A percentile compares a stretch with the other conserved stretches of the same genome.
Conservation (phyloP, 30 jellyfish, hydroid and myxozoan genomes). For the Mastigias papua region DNA sequence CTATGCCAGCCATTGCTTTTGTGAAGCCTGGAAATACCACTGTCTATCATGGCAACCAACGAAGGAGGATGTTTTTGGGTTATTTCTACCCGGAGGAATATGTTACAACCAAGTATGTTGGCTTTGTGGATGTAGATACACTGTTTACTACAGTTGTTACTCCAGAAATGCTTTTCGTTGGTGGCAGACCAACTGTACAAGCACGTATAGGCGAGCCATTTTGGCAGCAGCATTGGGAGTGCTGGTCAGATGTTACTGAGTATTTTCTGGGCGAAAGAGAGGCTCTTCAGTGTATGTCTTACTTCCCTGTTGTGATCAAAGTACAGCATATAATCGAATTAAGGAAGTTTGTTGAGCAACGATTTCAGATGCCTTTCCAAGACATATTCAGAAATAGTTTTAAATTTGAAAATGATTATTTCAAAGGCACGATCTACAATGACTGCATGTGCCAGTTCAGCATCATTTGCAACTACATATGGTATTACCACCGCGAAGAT, state of each 20-base stretch:
- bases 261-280: conserved; percentile 56
- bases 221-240: conserved; percentile 58
- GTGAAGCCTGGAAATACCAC: conserved; percentile 41
- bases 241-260: conserved; percentile 66
- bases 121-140: conserved; percentile 79
- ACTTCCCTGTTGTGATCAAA: conserved; percentile 72
- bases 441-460: conserved; percentile 67
- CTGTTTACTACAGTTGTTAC: conserved; percentile 72
- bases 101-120: conserved; percentile 65
- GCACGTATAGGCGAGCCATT: conserved; percentile 54
- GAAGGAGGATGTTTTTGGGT: conserved; percentile 60
- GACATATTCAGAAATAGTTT: conserved; percentile 54
- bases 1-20: conserved; percentile 56
- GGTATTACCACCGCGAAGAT: conserved; percentile 60
- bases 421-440: conserved; percentile 19
- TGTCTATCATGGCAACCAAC: conserved; percentile 33
- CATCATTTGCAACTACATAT: conserved; percentile 39
- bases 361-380: conserved; percentile 22
- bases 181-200: conserved; percentile 29
- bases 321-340: conserved; percentile 55
- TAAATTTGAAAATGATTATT: background rate
- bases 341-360: conserved; percentile 50
- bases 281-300: conserved; percentile 60
- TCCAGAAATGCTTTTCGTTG: conserved; percentile 41
- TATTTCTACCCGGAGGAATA: conserved; percentile 53